Conservation (phyloP, 2,797 vertebrate genomes). For the Falco rusticolus region DNA sequence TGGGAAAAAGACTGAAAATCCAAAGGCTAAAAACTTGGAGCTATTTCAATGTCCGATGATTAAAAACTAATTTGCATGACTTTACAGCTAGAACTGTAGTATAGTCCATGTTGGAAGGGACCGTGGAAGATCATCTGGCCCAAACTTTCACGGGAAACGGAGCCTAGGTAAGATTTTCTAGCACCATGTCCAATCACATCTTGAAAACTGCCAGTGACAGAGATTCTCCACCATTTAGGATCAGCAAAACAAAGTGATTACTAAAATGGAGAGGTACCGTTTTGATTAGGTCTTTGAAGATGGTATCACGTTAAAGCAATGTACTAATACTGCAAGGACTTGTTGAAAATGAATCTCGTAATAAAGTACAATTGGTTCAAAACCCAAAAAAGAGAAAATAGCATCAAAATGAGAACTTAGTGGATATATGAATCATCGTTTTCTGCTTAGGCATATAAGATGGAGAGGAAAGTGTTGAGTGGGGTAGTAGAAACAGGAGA, state of each 20-base stretch:
- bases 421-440: not conserved
- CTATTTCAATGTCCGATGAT: not conserved
- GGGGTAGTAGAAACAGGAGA: not conserved
- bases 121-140: not conserved
- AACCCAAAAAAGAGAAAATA: not conserved
- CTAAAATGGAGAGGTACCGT: rapidly evolving
- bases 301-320: rapidly evolving
- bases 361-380: not conserved
- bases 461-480: not conserved
- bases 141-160: not conserved
- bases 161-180: not conserved
- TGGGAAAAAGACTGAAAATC: not conserved
- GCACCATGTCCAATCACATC: not conserved
- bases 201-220: not conserved
- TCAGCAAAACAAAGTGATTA: not conserved
- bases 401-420: not conserved
- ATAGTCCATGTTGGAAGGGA: not conserved
- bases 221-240: not conserved
- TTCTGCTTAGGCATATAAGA: not conserved
- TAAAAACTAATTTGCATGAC: not conserved
- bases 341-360: not conserved
- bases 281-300: not conserved
- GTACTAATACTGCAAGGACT: not conserved
- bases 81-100: not conserved
- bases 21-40: not conserved